Evolutionary conservation across 2,113 vertebrate species (phyloP).

Genomic region (Rhabdomys dilectus): DNA sequence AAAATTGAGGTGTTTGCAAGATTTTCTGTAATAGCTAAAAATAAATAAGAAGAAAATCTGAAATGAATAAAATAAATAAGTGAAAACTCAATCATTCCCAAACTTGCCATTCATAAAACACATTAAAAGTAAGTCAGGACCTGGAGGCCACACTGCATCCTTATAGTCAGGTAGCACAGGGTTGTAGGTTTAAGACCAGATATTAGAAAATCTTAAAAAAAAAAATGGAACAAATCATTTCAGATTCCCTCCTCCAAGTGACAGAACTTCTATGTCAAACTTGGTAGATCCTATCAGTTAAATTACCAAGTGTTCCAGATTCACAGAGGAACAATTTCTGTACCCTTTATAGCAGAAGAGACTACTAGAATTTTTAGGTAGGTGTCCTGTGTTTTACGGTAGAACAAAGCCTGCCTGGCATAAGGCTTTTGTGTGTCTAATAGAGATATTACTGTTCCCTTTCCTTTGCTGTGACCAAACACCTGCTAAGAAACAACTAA

Average conservation of each 20-base stretch:
- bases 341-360: not conserved
- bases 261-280: not conserved
- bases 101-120: constrained; percentile 32
- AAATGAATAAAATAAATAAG: too few species aligned
- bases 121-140: not conserved
- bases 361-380: not conserved
- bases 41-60: too few species aligned
- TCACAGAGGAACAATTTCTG: not conserved
- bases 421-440: not conserved
- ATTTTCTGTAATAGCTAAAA: too few species aligned
- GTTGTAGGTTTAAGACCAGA: not conserved
- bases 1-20: too few species aligned
- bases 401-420: not conserved
- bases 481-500: not conserved
- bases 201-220: not conserved
- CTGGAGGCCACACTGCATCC: not conserved
- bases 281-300: not conserved
- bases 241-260: not conserved
- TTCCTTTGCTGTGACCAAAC: not conserved
- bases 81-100: not conserved
- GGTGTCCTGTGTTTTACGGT: not conserved
- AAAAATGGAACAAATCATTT: not conserved
- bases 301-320: not conserved
- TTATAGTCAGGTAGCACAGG: not conserved
- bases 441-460: not conserved